phyloP scores from a whole-genome alignment of 2,888 invertebrate species.

The Kryphioiulus occultus region DNA sequence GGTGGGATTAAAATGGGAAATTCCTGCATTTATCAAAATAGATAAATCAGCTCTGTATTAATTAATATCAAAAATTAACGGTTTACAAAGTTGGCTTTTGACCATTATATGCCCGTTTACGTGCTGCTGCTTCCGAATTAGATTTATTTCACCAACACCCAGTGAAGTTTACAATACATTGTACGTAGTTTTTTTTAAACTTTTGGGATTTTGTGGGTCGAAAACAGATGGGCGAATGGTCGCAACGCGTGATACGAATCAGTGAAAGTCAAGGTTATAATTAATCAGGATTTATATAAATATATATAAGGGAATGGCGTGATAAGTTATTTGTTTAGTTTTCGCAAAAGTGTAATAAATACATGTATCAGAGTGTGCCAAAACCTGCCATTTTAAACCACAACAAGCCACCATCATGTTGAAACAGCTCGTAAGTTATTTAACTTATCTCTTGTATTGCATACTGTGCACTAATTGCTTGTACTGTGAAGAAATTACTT shows the following conservation, averaged over 20 bases:
- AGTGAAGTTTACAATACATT: background rate
- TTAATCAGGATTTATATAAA: background rate
- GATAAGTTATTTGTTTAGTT: background rate
- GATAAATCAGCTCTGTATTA: background rate
- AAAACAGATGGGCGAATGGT: background rate
- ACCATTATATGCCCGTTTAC: background rate
- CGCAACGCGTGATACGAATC: constrained; percentile 41
- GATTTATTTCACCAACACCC: background rate
- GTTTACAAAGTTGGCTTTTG: background rate
- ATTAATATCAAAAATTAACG: constrained; percentile 10
- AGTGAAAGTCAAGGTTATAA: constrained; percentile 47
- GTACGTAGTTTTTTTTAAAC: background rate
- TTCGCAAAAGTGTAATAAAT: background rate
- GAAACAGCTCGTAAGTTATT: constrained; percentile 12
- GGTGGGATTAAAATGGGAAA: background rate
- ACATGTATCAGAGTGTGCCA: too few relatives aligned
- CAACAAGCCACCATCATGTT: background rate
- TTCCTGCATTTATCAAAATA: background rate
- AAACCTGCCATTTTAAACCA: background rate
- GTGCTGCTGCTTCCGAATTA: background rate
- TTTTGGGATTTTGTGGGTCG: background rate
- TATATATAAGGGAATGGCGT: background rate
- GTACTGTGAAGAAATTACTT: too few relatives aligned
- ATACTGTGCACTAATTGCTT: too few relatives aligned
- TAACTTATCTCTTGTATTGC: background rate